phyloP scores from a whole-genome alignment of 2,797 vertebrate species.

The Menidia menidia region DNA sequence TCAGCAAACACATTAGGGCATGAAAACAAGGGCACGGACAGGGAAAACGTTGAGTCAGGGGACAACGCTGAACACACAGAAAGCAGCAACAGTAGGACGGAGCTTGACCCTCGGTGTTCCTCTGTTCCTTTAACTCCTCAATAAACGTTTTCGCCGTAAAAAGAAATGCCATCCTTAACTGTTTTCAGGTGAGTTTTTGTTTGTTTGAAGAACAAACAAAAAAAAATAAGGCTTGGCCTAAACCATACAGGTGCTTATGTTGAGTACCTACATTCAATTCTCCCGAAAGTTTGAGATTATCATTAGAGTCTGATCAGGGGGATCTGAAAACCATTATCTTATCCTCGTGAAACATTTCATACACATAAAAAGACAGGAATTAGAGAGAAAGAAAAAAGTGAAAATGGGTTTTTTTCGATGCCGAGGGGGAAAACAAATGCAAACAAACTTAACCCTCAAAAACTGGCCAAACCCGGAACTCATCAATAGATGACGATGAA shows the following conservation, averaged over 20 bases:
- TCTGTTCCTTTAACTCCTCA: background rate
- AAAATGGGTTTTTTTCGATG: too few species aligned
- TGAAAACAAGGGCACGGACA: background rate
- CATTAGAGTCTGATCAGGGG: too few species aligned
- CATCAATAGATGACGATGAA: background rate
- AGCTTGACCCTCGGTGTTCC: background rate
- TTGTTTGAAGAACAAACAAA: background rate
- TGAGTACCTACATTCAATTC: too few species aligned
- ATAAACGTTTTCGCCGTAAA: background rate
- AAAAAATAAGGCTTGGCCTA: too few species aligned
- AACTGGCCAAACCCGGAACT: slow-evolving; percentile 4
- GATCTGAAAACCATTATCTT: too few species aligned
- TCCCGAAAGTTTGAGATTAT: too few species aligned
- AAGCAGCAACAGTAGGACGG: background rate
- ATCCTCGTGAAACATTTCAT: too few species aligned
- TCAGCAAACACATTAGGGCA: background rate
- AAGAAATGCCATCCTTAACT: background rate
- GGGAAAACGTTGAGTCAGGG: background rate
- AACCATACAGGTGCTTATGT: background rate
- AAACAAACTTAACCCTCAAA: background rate
- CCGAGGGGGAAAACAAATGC: slow-evolving; percentile 8
- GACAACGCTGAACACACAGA: background rate
- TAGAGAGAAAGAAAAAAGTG: too few species aligned
- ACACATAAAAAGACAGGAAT: too few species aligned
- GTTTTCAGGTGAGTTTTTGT: background rate